phyloP scores from a whole-genome alignment of 2,888 invertebrate genomes.

The Zaprionus obscuricornis region DNA sequence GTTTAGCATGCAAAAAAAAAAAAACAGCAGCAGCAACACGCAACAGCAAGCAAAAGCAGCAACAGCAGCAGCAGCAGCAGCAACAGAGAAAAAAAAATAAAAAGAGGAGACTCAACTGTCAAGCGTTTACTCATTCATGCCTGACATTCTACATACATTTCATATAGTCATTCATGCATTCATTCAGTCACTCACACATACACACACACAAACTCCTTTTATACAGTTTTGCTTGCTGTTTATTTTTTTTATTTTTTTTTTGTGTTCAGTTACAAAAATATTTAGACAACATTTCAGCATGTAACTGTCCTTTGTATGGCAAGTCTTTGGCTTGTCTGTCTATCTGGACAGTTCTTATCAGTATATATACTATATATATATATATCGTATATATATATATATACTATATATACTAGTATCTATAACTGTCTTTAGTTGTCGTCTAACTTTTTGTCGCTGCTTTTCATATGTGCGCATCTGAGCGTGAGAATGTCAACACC shows the following conservation, averaged over 20 bases:
- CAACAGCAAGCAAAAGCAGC: not conserved
- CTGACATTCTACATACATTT: constrained; percentile 9
- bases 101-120: constrained; percentile 22
- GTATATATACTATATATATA: not conserved
- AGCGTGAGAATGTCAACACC: constrained; percentile 55
- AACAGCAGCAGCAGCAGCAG: not conserved
- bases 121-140: constrained; percentile 24
- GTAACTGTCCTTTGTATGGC: no score
- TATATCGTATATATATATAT: constrained; percentile 5
- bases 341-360: constrained; percentile 13
- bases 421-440: constrained; percentile 42
- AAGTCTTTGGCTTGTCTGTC: no score
- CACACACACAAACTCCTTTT: constrained; percentile 4
- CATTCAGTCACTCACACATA: constrained; percentile 15
- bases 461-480: constrained; percentile 41
- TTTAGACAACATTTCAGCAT: constrained; percentile 36
- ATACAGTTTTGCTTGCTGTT: not conserved
- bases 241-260: no score
- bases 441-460: constrained; percentile 47
- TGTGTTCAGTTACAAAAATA: constrained; percentile 48
- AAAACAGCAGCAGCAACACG: not conserved
- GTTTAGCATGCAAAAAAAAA: not conserved
- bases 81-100: not conserved
- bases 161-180: constrained; percentile 16
- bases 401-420: constrained; percentile 17